Percentiles rank a stretch among this genome's conserved stretches.
Conservation (phyloP, 2,113 vertebrate species). For the Etheostoma cragini region DNA sequence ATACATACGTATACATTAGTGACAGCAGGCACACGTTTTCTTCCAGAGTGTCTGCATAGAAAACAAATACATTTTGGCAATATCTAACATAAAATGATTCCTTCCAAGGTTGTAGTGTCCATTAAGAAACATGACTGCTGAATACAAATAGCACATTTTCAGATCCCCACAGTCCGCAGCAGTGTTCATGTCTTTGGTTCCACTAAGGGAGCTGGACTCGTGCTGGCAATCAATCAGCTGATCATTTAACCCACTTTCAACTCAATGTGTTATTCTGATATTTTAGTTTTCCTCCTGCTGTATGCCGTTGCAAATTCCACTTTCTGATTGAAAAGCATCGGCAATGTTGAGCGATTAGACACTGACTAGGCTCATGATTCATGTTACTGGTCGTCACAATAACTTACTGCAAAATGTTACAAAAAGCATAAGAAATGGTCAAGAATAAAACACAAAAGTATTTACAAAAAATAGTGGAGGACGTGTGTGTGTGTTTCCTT, state of each 20-base stretch:
- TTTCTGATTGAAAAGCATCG: not conserved
- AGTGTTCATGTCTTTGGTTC: not conserved
- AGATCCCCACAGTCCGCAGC: not conserved
- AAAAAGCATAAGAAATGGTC: not conserved
- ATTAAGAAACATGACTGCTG: constrained; percentile 7
- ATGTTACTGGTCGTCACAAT: not conserved
- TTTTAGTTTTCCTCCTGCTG: constrained; percentile 10
- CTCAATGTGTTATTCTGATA: not conserved
- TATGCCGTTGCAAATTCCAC: not conserved
- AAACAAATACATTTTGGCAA: not conserved
- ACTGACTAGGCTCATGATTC: not conserved
- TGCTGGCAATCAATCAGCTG: constrained; percentile 28
- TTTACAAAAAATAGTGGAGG: no score
- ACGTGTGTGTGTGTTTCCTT: no score
- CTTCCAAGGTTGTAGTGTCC: not conserved
- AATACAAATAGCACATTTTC: constrained; percentile 28
- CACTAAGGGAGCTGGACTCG: constrained; percentile 15
- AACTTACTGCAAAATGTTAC: not conserved
- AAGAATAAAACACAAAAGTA: no score
- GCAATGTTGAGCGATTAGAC: not conserved
- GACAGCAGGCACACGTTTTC: not conserved
- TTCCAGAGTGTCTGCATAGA: not conserved
- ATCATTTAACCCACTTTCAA: constrained; percentile 15
- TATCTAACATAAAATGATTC: not conserved
- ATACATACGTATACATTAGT: not conserved